Conservation (phyloP, 2,113 vertebrate species). For the Cacatua alba region DNA sequence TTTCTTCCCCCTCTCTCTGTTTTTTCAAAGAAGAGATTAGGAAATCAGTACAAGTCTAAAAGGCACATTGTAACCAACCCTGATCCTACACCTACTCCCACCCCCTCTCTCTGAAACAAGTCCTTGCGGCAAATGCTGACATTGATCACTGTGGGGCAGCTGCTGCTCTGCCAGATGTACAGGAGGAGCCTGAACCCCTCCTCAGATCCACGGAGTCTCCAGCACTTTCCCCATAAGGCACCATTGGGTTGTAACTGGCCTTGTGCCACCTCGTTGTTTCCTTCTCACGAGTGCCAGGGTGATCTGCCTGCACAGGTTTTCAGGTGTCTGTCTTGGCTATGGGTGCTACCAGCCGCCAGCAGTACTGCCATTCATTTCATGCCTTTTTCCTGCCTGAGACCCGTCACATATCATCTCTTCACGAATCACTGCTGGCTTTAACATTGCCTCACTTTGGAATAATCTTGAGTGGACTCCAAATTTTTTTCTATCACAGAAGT, state of each 20-base stretch:
- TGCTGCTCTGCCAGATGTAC: slow-evolving; percentile 54
- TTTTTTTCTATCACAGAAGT: neutral
- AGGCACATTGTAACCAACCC: neutral
- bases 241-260: neutral
- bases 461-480: neutral
- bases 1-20: neutral
- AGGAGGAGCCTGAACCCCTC: neutral
- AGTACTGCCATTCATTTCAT: neutral
- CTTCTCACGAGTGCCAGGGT: neutral
- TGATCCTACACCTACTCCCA: slow-evolving; percentile 17
- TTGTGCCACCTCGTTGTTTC: rapidly evolving
- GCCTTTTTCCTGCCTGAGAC: neutral
- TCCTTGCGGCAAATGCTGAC: neutral
- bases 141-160: neutral
- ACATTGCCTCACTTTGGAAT: neutral
- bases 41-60: neutral
- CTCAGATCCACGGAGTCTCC: neutral
- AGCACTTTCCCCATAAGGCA: neutral
- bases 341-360: neutral
- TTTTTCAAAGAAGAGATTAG: slow-evolving; percentile 6
- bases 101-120: neutral
- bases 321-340: neutral
- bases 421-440: neutral
- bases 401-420: neutral
- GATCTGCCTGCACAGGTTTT: neutral